phyloP scores from a whole-genome alignment of 1,140 invertebrate species.

The Cotesia chilonis region DNA sequence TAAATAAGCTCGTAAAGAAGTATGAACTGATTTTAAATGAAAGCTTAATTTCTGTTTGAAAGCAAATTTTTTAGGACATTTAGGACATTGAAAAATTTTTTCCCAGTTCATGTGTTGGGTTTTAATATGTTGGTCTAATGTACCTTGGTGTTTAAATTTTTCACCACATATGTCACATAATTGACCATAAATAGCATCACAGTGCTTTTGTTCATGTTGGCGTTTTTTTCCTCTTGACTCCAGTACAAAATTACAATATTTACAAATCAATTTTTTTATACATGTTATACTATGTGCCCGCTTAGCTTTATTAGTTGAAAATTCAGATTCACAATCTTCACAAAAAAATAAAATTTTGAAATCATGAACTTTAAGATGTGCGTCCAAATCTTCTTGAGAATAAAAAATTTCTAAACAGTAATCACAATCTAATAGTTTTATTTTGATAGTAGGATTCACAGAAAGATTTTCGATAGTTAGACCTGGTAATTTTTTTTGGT shows the following conservation, averaged over 20 bases:
- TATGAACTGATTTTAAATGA: constrained; percentile 63
- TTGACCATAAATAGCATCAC: constrained; percentile 59
- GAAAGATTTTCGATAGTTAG: constrained; percentile 41
- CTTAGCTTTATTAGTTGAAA: constrained; percentile 57
- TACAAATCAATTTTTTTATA: constrained; percentile 58
- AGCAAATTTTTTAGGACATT: constrained; percentile 63
- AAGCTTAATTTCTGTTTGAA: constrained; percentile 64
- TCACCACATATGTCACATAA: constrained; percentile 63
- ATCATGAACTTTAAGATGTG: constrained; percentile 59
- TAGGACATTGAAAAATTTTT: constrained; percentile 61
- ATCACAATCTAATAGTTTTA: constrained; percentile 56
- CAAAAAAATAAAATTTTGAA: constrained; percentile 59
- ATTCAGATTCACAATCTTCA: constrained; percentile 60
- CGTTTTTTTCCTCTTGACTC: constrained; percentile 62
- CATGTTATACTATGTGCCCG: constrained; percentile 57
- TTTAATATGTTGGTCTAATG: constrained; percentile 62
- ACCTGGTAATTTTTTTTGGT: constrained; percentile 45
- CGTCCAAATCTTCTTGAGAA: constrained; percentile 52
- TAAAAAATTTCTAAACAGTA: constrained; percentile 57
- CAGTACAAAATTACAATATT: constrained; percentile 53
- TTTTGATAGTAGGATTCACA: constrained; percentile 42
- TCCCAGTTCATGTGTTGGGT: constrained; percentile 61
- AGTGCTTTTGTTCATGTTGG: constrained; percentile 64
- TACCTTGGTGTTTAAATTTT: constrained; percentile 63
- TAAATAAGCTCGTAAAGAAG: constrained; percentile 57